Evolutionary conservation across 1,140 invertebrate genomes (phyloP).

Genomic region (Scaptomyza montana): DNA sequence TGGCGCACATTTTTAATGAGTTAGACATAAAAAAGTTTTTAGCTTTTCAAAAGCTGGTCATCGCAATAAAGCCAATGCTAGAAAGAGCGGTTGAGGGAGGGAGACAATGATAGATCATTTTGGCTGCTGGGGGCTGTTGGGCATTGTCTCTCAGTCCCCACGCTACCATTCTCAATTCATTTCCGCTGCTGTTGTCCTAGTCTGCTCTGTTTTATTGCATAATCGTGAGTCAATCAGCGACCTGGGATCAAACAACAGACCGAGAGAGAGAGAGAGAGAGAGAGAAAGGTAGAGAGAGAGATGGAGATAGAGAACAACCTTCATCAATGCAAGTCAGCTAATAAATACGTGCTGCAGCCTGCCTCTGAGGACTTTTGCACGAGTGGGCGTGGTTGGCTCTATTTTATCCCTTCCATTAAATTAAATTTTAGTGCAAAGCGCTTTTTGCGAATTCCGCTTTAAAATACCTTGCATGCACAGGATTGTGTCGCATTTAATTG

Average conservation of each 20-base stretch:
- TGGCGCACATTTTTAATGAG: slow-evolving; percentile 81
- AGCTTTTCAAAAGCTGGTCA: slow-evolving; percentile 74
- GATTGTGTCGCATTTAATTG: slow-evolving; percentile 62
- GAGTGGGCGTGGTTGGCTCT: slow-evolving; percentile 10
- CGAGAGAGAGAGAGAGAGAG: not conserved
- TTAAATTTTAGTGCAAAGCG: slow-evolving; percentile 63
- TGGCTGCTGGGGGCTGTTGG: not conserved
- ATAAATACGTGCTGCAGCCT: slow-evolving; percentile 77
- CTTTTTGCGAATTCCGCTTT: slow-evolving; percentile 50
- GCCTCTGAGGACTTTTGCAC: not conserved
- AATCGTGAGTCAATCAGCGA: slow-evolving; percentile 80
- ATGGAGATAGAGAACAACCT: slow-evolving; percentile 39
- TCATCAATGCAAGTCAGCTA: slow-evolving; percentile 80
- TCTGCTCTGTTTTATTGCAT: slow-evolving; percentile 76
- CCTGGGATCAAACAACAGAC: slow-evolving; percentile 5
- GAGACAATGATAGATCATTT: not conserved
- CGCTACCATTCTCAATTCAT: slow-evolving; percentile 12
- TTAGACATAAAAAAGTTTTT: slow-evolving; percentile 80
- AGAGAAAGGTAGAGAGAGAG: not conserved
- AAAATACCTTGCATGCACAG: slow-evolving; percentile 11
- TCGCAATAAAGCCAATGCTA: slow-evolving; percentile 72
- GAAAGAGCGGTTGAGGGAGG: too few relatives aligned
- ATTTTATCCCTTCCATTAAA: slow-evolving; percentile 23
- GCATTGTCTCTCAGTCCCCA: not conserved
- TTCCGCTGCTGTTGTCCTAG: slow-evolving; percentile 59